Conservation (phyloP, 1,140 invertebrate genomes). For the Drosophila punjabiensis region DNA sequence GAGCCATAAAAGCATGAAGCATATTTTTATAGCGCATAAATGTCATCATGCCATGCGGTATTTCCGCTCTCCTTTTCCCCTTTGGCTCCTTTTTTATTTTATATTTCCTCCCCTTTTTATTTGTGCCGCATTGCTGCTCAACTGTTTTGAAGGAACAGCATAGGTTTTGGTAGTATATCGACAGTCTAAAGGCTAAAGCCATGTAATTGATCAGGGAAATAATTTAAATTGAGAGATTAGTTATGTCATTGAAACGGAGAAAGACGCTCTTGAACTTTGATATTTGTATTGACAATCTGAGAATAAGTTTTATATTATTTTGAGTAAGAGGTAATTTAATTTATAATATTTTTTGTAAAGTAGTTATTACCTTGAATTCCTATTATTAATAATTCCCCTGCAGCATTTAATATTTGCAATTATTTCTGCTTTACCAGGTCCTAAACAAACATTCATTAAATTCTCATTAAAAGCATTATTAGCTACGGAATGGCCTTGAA, state of each 20-base stretch:
- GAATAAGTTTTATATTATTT: neutral
- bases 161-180: neutral
- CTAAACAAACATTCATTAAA: slow-evolving; percentile 62
- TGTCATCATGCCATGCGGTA: slow-evolving; percentile 76
- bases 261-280: neutral
- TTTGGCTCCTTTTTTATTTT: slow-evolving; percentile 1
- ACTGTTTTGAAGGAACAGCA: neutral
- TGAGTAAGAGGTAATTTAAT: no score
- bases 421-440: slow-evolving; percentile 1
- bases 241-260: neutral
- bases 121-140: slow-evolving; percentile 14
- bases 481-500: slow-evolving; percentile 16
- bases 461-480: slow-evolving; percentile 54
- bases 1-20: slow-evolving; percentile 71
- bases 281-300: neutral
- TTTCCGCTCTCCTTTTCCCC: slow-evolving; percentile 29
- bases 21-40: slow-evolving; percentile 82
- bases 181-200: neutral
- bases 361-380: neutral
- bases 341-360: neutral
- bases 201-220: neutral
- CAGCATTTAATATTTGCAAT: neutral
- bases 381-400: neutral
- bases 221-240: neutral
- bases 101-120: slow-evolving; percentile 4